These are phyloP conservation scores for Simalia tracyae DNA, from an alignment of 2,797 vertebrate genomes.

Conservation along the genomic window DNA sequence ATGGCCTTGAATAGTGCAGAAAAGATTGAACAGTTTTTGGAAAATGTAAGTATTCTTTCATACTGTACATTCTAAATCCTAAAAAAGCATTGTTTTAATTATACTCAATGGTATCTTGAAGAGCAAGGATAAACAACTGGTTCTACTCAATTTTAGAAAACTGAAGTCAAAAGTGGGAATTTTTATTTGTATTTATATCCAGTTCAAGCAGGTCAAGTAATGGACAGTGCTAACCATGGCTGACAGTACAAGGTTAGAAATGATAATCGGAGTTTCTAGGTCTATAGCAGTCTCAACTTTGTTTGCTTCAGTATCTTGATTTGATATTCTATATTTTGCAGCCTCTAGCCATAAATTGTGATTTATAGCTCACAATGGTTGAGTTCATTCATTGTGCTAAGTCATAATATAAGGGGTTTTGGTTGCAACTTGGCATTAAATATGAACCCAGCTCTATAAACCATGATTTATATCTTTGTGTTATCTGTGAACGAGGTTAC, in stretches of 20 bases:
- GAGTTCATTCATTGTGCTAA: too few relatives aligned
- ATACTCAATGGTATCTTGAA: background rate
- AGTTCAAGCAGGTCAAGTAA: background rate
- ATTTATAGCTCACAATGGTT: too few relatives aligned
- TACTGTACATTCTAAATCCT: background rate
- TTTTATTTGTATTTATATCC: background rate
- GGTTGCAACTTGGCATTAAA: too few relatives aligned
- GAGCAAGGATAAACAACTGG: background rate
- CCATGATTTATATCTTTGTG: too few relatives aligned
- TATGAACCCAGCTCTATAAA: too few relatives aligned
- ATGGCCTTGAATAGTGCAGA: slow-evolving; percentile 84
- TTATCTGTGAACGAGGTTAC: too few relatives aligned
- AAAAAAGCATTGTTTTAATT: background rate
- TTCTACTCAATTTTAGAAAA: background rate
- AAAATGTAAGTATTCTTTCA: slow-evolving; percentile 82
- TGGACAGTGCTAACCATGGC: background rate
- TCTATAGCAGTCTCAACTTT: background rate
- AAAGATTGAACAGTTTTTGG: slow-evolving; percentile 84
- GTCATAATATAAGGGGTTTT: too few relatives aligned
- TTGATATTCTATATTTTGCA: too few relatives aligned
- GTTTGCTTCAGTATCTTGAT: background rate
- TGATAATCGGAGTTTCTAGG: background rate
- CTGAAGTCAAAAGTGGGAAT: background rate
- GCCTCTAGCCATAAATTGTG: too few relatives aligned
- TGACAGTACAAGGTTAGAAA: background rate